Conservation (phyloP, 2,113 vertebrate genomes). For the Notarius lentiginosus region DNA sequence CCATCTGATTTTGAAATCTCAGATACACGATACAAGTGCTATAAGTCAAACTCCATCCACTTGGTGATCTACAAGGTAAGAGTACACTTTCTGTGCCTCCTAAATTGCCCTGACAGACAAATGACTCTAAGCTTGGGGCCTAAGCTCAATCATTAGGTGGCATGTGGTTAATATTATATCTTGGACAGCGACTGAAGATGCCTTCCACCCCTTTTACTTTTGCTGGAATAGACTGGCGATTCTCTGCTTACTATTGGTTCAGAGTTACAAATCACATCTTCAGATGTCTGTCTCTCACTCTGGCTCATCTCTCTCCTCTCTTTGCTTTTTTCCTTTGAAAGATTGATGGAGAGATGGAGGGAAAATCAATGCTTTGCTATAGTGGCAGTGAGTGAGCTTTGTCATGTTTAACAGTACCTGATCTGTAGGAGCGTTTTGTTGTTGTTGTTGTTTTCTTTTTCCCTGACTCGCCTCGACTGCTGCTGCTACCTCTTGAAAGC, state of each 20-base stretch:
- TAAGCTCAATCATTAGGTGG: constrained; percentile 67
- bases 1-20: neutral
- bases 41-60: constrained; percentile 5
- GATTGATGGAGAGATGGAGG: constrained; percentile 76
- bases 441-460: no score
- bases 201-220: neutral
- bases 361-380: constrained; percentile 78
- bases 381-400: constrained; percentile 67
- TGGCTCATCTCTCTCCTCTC: constrained; percentile 45
- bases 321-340: constrained; percentile 66
- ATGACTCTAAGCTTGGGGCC: constrained; percentile 57
- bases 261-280: constrained; percentile 76
- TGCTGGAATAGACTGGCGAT: constrained; percentile 56
- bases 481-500: constrained; percentile 19
- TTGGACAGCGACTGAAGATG: constrained; percentile 53
- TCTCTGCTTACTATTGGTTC: constrained; percentile 64
- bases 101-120: constrained; percentile 56
- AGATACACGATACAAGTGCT: neutral
- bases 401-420: constrained; percentile 73
- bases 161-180: constrained; percentile 65
- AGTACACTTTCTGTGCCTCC: constrained; percentile 40
- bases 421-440: constrained; percentile 55
- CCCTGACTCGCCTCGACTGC: constrained; percentile 38
- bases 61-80: constrained; percentile 21
- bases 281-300: constrained; percentile 65